These are phyloP conservation scores for Columba guinea DNA, from an alignment of 2,797 vertebrate genomes.

Conservation along the genomic window DNA sequence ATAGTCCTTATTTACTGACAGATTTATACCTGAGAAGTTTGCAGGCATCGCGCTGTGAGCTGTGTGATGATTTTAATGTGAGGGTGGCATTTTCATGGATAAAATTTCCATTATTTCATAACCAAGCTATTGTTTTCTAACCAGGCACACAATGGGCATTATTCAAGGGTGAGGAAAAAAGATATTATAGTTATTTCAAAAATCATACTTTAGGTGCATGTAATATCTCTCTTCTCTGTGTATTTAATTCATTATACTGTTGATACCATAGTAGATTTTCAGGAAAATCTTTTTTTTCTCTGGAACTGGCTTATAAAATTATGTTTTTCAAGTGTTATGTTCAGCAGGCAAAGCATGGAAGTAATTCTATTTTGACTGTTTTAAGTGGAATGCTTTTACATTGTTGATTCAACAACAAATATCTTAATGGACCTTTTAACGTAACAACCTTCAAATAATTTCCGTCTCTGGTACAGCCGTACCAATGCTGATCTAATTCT, in stretches of 20 bases:
- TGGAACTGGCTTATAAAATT: background rate
- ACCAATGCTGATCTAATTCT: background rate
- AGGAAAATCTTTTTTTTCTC: background rate
- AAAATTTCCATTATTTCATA: slow-evolving; percentile 45
- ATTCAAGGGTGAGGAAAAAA: background rate
- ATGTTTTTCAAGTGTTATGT: background rate
- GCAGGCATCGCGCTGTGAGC: background rate
- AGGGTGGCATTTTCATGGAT: background rate
- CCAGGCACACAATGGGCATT: background rate
- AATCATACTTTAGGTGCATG: background rate
- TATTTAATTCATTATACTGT: background rate
- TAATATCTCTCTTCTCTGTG: background rate
- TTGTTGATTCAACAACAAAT: background rate
- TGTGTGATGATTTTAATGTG: slow-evolving; percentile 19
- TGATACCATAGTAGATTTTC: background rate
- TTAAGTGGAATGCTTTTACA: background rate
- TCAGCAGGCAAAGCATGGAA: background rate
- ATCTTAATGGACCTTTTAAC: background rate
- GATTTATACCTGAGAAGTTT: background rate
- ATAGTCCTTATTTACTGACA: background rate
- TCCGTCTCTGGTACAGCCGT: background rate
- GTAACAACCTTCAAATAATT: background rate
- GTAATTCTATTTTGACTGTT: background rate
- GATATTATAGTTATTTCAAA: background rate
- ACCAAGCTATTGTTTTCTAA: slow-evolving; percentile 15